Evolutionary conservation across 1,140 invertebrate genomes (phyloP), one percentile per base, ranked within the genome.

Genomic region (Plectus sambesii): DNA sequence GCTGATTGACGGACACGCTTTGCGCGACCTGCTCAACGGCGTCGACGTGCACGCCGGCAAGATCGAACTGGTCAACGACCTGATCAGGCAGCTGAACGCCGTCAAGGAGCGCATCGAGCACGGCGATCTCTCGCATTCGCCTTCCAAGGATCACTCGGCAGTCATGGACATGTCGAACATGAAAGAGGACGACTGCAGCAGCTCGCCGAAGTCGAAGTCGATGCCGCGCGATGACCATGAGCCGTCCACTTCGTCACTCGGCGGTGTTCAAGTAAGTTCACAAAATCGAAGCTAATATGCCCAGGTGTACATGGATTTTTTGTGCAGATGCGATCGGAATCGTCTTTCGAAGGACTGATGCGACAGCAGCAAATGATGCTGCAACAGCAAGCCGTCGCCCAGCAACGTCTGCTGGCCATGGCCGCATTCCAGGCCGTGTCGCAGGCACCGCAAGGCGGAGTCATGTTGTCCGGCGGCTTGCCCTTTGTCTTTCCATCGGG

Each of bases 1-100:
- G 20, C 38, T 63, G 35, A 61, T 63, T 19, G 61, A 63, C 51
- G 56, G 61, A 22, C 49, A 51, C 45, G 37, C 57, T 15, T 42
- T 63, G 12, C 35, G 55, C n/a, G 50, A 63, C 29, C 23, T 62
- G 20, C 47, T 63, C 22, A 59, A 61, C 30, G 50, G 55, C 8
- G 51, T 52, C 6, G 55, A 55, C 8, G 45, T 38, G 5, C 51
- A 53, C 30, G 49, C 51, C 20, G 47, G 27, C 19, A 64, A 64
- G 30, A 33, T 62, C 15, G 57, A 60, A 24, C 39, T 63, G 4
- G 19, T 63, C 17, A 43, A 63, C 26, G 47, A 55, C 39, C 27
- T 63, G 24, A 63, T 63, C 37, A 47, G 61, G 50, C 41, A 51
- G 47, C n/a, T 60, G 33, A 42, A 35, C 36, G 39, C 50, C 23